phyloP scores from a whole-genome alignment of 2,113 vertebrate species.

The Bambusicola thoracicus region DNA sequence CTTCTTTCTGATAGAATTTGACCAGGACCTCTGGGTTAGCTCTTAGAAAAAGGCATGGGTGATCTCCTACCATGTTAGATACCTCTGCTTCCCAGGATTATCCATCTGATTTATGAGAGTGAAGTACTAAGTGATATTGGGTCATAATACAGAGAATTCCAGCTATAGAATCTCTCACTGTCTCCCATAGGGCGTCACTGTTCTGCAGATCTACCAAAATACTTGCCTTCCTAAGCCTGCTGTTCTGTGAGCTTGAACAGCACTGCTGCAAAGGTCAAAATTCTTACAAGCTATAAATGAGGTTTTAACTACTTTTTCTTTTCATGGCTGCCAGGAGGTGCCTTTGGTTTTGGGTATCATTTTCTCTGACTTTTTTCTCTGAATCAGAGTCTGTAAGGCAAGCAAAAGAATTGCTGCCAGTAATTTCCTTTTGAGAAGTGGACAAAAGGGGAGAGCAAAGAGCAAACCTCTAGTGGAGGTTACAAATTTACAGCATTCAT shows the following conservation, averaged over 20 bases:
- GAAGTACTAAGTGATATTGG: neutral
- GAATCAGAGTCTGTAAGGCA: neutral
- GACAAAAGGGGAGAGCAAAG: neutral
- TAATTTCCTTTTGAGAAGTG: neutral
- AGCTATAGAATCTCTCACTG: neutral
- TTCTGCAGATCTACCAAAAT: neutral
- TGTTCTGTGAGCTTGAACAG: neutral
- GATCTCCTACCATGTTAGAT: fast-evolving
- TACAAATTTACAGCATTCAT: neutral
- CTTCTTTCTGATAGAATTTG: neutral
- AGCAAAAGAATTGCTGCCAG: neutral
- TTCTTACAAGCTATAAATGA: neutral
- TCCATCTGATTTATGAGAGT: neutral
- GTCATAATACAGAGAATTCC: neutral
- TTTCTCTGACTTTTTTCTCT: neutral
- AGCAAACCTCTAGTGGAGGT: neutral
- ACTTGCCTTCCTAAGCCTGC: neutral
- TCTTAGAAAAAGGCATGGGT: neutral
- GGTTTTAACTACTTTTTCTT: neutral
- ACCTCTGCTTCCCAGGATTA: neutral
- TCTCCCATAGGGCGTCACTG: neutral
- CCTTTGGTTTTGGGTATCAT: neutral
- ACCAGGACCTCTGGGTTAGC: neutral
- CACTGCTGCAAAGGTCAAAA: neutral
- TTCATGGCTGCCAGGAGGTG: neutral